Evolutionary conservation across 2,888 invertebrate genomes (phyloP).

Genomic region (Drosophila antonietae): DNA sequence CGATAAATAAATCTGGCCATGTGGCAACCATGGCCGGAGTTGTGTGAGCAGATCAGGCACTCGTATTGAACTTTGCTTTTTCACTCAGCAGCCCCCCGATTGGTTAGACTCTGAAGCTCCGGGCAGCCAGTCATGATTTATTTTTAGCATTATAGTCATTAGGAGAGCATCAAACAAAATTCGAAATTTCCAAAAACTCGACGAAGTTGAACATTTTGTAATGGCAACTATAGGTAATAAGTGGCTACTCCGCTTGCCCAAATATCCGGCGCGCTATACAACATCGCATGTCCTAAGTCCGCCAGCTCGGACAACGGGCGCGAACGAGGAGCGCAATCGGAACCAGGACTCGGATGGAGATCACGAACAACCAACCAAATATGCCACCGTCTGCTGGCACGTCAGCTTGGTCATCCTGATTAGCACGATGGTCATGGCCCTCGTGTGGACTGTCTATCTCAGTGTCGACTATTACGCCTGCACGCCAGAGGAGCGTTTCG

Average conservation of each 20-base stretch:
- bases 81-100: not conserved
- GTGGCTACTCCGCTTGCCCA: slow-evolving; percentile 7
- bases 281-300: not conserved
- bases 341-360: not conserved
- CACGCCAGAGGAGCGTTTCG: slow-evolving; percentile 31
- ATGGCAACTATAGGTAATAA: slow-evolving; percentile 28
- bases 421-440: slow-evolving; percentile 31
- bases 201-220: slow-evolving; percentile 26
- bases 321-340: not conserved
- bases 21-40: slow-evolving; percentile 15
- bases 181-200: slow-evolving; percentile 14
- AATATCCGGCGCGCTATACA: slow-evolving; percentile 7
- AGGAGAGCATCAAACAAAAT: slow-evolving; percentile 13
- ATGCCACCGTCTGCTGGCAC: slow-evolving; percentile 45
- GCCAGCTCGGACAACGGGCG: not conserved
- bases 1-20: slow-evolving; percentile 18
- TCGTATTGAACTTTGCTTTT: slow-evolving; percentile 15
- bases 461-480: slow-evolving; percentile 27
- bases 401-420: slow-evolving; percentile 43
- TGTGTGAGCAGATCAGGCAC: not conserved
- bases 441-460: slow-evolving; percentile 30
- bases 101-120: not conserved
- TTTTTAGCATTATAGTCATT: slow-evolving; percentile 4
- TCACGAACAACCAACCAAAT: slow-evolving; percentile 5
- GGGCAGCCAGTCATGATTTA: slow-evolving; percentile 20